Percentiles rank a stretch among this genome's conserved stretches.
Conservation (phyloP, 2,888 invertebrate genomes). For the Perizoma flavofasciatum region DNA sequence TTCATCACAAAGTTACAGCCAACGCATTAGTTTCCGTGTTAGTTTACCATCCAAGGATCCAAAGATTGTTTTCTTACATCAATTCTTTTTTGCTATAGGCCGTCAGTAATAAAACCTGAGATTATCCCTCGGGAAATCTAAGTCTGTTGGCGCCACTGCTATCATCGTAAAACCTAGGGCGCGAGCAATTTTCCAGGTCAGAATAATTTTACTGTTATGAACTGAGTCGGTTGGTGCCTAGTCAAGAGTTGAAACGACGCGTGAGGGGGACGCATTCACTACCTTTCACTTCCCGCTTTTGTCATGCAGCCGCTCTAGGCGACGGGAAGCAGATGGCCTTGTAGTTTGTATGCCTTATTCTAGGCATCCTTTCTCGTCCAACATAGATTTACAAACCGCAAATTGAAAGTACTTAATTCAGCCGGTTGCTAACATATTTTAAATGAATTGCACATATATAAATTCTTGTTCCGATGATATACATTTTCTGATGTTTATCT, state of each 20-base stretch:
- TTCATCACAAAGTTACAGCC: conserved; percentile 3
- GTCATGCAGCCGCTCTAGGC: conserved; percentile 74
- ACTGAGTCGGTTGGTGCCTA: conserved; percentile 41
- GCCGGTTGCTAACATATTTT: conserved; percentile 13
- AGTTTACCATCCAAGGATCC: conserved; percentile 28
- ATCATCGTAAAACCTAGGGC: conserved; percentile 27
- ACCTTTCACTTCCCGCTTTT: conserved; percentile 84
- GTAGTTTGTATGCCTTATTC: conserved; percentile 65
- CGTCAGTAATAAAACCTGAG: conserved; percentile 36
- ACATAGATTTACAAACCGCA: conserved; percentile 46
- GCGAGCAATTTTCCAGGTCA: conserved; percentile 31
- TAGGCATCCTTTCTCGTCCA: conserved; percentile 73
- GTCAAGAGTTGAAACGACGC: conserved; percentile 54
- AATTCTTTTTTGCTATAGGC: conserved; percentile 27
- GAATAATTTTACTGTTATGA: conserved; percentile 35
- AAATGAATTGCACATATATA: not conserved
- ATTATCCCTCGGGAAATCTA: conserved; percentile 40
- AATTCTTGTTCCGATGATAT: not conserved
- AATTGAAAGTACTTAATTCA: conserved; percentile 14
- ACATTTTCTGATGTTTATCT: not conserved
- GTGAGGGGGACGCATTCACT: conserved; percentile 79
- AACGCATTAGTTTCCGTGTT: conserved; percentile 24
- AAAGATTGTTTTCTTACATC: conserved; percentile 28
- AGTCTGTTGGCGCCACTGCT: conserved; percentile 26
- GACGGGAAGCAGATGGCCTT: conserved; percentile 78